These are phyloP conservation scores for Noctua pronuba DNA, from an alignment of 2,888 invertebrate genomes.

Conservation along the genomic window DNA sequence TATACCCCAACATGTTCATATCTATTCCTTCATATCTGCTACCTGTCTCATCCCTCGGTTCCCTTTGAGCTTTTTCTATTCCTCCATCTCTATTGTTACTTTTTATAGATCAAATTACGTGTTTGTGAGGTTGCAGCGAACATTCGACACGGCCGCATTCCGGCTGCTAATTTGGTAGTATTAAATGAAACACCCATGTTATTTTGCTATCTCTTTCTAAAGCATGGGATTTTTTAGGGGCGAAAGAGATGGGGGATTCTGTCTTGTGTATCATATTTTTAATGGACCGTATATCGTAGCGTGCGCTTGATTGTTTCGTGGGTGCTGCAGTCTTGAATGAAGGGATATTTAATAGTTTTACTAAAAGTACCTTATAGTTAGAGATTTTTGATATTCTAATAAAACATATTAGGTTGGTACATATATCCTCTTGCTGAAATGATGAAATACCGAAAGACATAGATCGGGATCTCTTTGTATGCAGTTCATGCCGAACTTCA, in stretches of 20 bases:
- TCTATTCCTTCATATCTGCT: slow-evolving; percentile 78
- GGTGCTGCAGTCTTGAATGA: slow-evolving; percentile 55
- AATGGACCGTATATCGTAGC: slow-evolving; percentile 64
- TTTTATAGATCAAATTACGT: slow-evolving; percentile 87
- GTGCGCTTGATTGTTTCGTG: slow-evolving; percentile 63
- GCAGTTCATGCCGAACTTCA: not conserved
- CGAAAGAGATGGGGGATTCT: slow-evolving; percentile 52
- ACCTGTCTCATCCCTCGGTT: slow-evolving; percentile 87
- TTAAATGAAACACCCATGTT: slow-evolving; percentile 75
- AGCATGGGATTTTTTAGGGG: slow-evolving; percentile 12
- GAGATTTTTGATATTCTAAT: slow-evolving; percentile 12
- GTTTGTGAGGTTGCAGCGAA: slow-evolving; percentile 85
- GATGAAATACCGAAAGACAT: not conserved
- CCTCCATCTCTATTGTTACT: slow-evolving; percentile 76
- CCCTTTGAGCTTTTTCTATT: slow-evolving; percentile 81
- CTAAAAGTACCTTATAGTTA: not conserved
- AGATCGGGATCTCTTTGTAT: no score
- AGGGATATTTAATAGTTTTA: slow-evolving; percentile 26
- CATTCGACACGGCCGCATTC: slow-evolving; percentile 87
- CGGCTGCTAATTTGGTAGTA: slow-evolving; percentile 85
- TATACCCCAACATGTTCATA: slow-evolving; percentile 66
- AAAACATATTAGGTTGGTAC: not conserved
- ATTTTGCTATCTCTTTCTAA: slow-evolving; percentile 54
- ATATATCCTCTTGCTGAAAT: no score
- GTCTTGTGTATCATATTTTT: slow-evolving; percentile 66